Evolutionary conservation across 37 sponge, comb jelly and placozoan species (phyloP).

Genomic region (Mnemiopsis leidyi): DNA sequence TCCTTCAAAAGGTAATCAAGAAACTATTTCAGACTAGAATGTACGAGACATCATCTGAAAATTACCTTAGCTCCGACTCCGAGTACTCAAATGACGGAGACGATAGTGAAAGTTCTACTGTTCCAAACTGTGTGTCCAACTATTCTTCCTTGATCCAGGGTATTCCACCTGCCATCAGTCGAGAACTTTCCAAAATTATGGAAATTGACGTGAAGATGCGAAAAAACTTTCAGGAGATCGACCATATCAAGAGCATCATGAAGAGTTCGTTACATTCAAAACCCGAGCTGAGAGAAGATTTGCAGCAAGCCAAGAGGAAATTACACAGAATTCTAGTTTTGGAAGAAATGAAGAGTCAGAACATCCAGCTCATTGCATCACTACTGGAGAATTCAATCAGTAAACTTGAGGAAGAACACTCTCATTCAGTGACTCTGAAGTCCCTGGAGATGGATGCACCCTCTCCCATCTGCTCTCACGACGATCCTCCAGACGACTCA

Average conservation of each 20-base stretch:
- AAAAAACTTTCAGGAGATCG: slow-evolving; percentile 47
- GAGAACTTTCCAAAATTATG: slow-evolving; percentile 40
- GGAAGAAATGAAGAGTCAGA: slow-evolving; percentile 52
- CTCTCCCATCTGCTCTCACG: slow-evolving; percentile 39
- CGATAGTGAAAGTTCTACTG: neutral
- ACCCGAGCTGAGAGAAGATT: slow-evolving; percentile 39
- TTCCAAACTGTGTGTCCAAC: neutral
- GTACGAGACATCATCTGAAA: neutral
- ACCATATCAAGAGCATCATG: slow-evolving; percentile 53
- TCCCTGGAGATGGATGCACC: slow-evolving; percentile 43
- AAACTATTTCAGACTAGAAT: neutral
- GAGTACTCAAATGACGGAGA: neutral
- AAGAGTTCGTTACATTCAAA: slow-evolving; percentile 20
- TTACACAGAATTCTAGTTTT: slow-evolving; percentile 16
- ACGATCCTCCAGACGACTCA: neutral
- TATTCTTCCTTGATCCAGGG: neutral
- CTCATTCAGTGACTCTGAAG: neutral
- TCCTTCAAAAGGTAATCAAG: too few species aligned
- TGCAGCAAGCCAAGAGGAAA: slow-evolving; percentile 47
- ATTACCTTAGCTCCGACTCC: slow-evolving; percentile 13
- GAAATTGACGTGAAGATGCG: slow-evolving; percentile 49
- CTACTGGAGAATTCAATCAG: neutral
- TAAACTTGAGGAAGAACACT: slow-evolving; percentile 12
- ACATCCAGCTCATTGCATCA: neutral
- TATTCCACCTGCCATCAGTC: neutral